These are phyloP conservation scores for Hydraecia micacea DNA, from an alignment of 2,888 invertebrate genomes.

Conservation along the genomic window DNA sequence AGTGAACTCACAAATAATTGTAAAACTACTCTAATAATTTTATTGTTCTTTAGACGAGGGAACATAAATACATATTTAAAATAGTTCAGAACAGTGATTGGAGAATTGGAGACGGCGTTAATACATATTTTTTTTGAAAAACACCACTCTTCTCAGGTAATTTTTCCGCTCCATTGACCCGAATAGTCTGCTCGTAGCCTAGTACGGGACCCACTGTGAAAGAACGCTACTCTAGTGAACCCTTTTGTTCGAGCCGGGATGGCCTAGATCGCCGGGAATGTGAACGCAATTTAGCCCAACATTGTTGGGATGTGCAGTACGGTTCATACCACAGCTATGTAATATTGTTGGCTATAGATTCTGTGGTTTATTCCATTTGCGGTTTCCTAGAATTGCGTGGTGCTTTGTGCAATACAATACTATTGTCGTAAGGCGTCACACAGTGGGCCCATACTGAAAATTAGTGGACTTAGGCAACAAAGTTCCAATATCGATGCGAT, in stretches of 20 bases:
- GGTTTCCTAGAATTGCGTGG: conserved; percentile 55
- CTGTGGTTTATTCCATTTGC: conserved; percentile 64
- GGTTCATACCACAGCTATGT: conserved; percentile 64
- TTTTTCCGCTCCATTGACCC: conserved; percentile 84
- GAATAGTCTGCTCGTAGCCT: conserved; percentile 81
- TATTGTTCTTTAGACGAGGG: conserved; percentile 1
- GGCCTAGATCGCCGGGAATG: conserved; percentile 87
- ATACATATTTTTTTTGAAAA: conserved; percentile 40
- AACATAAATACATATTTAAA: conserved; percentile 32
- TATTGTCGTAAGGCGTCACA: conserved; percentile 51
- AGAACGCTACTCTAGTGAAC: conserved; percentile 81
- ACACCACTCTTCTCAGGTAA: conserved; percentile 74
- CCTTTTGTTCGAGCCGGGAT: conserved; percentile 81
- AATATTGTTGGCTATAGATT: conserved; percentile 68
- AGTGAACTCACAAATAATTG: conserved; percentile 16
- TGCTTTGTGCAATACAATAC: conserved; percentile 54
- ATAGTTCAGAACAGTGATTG: conserved; percentile 35
- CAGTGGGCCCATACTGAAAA: too few relatives aligned
- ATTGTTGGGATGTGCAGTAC: conserved; percentile 83
- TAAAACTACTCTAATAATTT: conserved; percentile 37
- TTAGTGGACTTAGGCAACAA: too few relatives aligned
- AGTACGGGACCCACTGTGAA: conserved; percentile 79
- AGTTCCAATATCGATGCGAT: too few relatives aligned
- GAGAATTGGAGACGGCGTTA: conserved; percentile 39
- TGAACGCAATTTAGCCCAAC: conserved; percentile 86